These are phyloP conservation scores for Columba guinea DNA, from an alignment of 2,797 vertebrate species.

Conservation along the genomic window DNA sequence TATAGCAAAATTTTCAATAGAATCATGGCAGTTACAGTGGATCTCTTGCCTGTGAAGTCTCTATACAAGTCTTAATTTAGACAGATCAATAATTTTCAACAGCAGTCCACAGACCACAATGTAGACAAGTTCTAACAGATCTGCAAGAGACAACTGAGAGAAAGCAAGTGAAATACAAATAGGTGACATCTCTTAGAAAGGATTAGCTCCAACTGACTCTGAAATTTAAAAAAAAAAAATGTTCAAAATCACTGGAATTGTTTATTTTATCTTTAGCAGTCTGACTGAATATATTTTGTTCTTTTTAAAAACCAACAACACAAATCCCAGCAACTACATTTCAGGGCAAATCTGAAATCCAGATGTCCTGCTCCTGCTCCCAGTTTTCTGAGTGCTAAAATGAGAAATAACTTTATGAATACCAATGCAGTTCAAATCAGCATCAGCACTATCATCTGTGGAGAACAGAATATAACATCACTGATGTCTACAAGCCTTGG, in stretches of 20 bases:
- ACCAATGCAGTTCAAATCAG: neutral
- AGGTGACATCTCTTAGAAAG: neutral
- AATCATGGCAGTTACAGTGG: neutral
- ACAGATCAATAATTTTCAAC: neutral
- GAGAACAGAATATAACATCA: neutral
- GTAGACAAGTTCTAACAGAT: neutral
- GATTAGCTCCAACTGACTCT: neutral
- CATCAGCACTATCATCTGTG: neutral
- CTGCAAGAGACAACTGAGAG: neutral
- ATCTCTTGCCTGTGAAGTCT: neutral
- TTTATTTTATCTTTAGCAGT: neutral
- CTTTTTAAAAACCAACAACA: neutral
- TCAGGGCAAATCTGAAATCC: conserved; percentile 13
- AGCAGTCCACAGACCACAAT: neutral
- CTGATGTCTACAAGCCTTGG: neutral
- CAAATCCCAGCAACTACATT: neutral
- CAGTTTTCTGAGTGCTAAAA: neutral
- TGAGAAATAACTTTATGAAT: conserved; percentile 14
- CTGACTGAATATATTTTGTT: neutral
- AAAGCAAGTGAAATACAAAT: neutral
- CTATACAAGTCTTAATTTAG: neutral
- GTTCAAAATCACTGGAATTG: neutral
- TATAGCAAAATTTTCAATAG: neutral
- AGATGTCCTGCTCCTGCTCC: conserved; percentile 32
- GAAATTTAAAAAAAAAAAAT: neutral